A percentile compares a stretch with the other conserved stretches of the same genome.
phyloP scores from a whole-genome alignment of 2,113 vertebrate genomes.

The Eolophus roseicapilla region DNA sequence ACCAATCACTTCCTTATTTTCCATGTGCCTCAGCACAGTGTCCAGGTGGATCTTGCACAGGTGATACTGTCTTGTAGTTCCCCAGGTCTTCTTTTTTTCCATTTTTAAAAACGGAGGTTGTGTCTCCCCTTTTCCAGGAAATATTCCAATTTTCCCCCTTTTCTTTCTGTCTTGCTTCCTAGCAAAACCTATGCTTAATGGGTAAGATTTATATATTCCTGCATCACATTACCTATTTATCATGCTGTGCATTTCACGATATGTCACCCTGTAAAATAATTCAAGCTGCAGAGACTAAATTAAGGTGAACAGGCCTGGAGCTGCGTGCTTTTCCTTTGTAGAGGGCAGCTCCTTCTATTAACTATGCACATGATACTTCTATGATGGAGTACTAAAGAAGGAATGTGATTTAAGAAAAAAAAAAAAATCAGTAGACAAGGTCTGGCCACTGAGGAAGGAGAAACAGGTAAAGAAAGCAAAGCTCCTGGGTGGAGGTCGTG shows the following conservation, averaged over 20 bases:
- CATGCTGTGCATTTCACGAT: not conserved
- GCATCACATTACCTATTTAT: not conserved
- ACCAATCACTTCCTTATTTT: not conserved
- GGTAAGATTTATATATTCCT: not conserved
- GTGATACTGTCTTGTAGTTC: not conserved
- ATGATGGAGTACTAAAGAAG: not conserved
- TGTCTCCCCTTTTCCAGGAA: not conserved
- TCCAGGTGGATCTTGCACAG: not conserved
- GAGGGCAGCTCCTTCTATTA: not conserved
- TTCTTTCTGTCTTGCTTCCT: not conserved
- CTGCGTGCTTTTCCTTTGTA: not conserved
- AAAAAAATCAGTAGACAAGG: not conserved
- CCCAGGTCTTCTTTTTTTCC: not conserved
- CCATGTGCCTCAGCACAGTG: not conserved
- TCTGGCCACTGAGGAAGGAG: not conserved
- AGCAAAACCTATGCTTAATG: not conserved
- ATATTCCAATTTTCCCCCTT: not conserved
- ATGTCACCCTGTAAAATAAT: not conserved
- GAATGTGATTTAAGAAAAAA: not conserved
- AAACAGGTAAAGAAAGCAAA: not conserved
- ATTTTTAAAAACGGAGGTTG: not conserved
- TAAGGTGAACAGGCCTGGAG: not conserved
- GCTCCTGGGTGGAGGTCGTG: not conserved
- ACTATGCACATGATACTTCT: not conserved
- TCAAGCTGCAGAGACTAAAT: not conserved